Percentiles rank a stretch among this genome's conserved stretches.
Evolutionary conservation across 2,888 invertebrate genomes (phyloP).

Genomic region (Drosophila pullipes): DNA sequence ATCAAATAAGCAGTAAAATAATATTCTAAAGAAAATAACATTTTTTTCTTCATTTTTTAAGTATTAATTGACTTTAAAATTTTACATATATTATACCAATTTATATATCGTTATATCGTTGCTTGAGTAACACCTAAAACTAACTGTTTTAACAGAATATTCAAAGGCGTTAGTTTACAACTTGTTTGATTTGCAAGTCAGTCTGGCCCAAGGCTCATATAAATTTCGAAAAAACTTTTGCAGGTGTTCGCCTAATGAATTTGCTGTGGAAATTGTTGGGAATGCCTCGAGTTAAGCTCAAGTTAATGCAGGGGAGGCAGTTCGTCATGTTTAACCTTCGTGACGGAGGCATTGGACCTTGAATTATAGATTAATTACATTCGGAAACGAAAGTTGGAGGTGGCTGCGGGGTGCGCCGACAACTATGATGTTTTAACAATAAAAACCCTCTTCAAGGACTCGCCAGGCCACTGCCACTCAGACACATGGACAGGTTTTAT

Average conservation of each 20-base stretch:
- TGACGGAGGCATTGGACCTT: conserved; percentile 69
- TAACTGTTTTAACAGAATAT: neutral
- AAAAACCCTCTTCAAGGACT: conserved; percentile 74
- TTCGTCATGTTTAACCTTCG: conserved; percentile 72
- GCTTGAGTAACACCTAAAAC: neutral
- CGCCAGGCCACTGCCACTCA: conserved; percentile 32
- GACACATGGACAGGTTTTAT: conserved; percentile 2
- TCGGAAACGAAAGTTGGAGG: conserved; percentile 48
- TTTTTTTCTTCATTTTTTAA: neutral
- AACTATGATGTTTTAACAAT: conserved; percentile 55
- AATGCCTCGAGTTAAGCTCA: conserved; percentile 25
- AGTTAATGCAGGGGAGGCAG: conserved; percentile 26
- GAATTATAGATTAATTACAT: conserved; percentile 79
- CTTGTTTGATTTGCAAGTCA: conserved; percentile 22
- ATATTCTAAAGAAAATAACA: neutral
- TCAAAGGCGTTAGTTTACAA: conserved; percentile 11
- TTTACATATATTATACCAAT: neutral
- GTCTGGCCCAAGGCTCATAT: neutral
- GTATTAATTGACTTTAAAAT: neutral
- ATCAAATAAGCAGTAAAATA: neutral
- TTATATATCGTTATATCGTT: neutral
- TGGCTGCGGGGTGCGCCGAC: neutral
- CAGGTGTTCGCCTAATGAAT: conserved; percentile 21
- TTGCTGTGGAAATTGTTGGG: conserved; percentile 8
- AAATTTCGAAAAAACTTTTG: conserved; percentile 15